phyloP scores from a whole-genome alignment of 2,113 vertebrate species.

The Sylvilagus bachmani region DNA sequence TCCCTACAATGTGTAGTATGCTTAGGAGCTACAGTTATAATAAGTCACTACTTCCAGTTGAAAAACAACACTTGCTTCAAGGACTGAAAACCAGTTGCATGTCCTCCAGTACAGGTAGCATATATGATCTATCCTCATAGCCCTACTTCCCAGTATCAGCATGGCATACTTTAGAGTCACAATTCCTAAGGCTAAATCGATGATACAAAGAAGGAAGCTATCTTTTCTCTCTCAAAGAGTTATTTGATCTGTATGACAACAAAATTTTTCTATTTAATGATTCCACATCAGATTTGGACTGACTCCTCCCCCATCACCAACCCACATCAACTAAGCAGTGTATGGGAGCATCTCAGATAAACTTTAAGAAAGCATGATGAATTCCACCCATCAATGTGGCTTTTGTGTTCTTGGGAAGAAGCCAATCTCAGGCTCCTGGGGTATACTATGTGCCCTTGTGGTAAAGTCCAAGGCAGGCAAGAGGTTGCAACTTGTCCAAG shows the following conservation, averaged over 20 bases:
- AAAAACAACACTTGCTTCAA: neutral
- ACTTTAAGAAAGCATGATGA: neutral
- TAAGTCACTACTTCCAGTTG: neutral
- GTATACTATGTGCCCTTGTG: neutral
- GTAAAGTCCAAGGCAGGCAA: neutral
- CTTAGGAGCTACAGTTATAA: neutral
- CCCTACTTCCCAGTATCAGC: neutral
- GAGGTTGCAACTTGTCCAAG: too few species aligned
- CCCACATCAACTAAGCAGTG: neutral
- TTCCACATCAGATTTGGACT: neutral
- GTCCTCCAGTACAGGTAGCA: neutral
- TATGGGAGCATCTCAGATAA: neutral
- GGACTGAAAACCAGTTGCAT: neutral
- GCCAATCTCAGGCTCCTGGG: neutral
- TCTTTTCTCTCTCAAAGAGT: neutral
- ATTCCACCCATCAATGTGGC: neutral
- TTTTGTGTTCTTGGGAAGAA: neutral
- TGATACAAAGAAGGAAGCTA: neutral
- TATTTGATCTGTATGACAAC: neutral
- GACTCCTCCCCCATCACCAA: neutral
- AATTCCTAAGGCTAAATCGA: neutral
- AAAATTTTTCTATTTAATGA: neutral
- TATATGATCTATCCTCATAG: neutral
- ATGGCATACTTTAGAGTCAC: neutral
- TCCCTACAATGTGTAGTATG: neutral